Evolutionary conservation across 92 coral and sea anemone species (phyloP).

Genomic region (Ricordea florida): DNA sequence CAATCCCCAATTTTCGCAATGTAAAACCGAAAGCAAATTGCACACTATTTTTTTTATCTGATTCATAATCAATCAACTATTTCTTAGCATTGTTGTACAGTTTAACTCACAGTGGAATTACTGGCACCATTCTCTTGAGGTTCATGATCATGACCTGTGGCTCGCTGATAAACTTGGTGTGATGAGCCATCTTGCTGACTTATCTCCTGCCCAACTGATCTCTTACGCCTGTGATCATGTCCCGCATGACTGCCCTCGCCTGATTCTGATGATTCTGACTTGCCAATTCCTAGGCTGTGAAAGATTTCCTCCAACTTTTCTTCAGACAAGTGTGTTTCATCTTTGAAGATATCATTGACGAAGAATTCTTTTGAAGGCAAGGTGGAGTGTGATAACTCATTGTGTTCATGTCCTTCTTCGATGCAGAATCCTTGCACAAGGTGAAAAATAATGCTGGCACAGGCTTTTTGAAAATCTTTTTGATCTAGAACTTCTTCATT

Average conservation of each 20-base stretch:
- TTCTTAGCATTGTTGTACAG: too few species aligned
- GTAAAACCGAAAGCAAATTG: too few species aligned
- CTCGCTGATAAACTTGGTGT: slow-evolving; percentile 43
- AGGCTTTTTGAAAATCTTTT: slow-evolving; percentile 73
- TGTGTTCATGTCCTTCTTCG: slow-evolving; percentile 41
- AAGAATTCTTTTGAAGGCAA: slow-evolving; percentile 71
- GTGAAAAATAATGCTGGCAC: slow-evolving; percentile 74
- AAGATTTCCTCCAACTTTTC: slow-evolving; percentile 51
- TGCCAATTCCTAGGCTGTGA: slow-evolving; percentile 56
- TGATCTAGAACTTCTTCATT: slow-evolving; percentile 46
- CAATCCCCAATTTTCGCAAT: too few species aligned
- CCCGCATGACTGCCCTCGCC: not conserved
- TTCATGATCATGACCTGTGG: slow-evolving; percentile 23
- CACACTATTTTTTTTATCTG: not conserved
- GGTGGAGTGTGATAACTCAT: slow-evolving; percentile 7
- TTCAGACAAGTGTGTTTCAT: slow-evolving; percentile 44
- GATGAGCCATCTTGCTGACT: not conserved
- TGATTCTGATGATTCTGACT: not conserved
- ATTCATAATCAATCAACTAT: too few species aligned
- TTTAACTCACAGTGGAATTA: slow-evolving; percentile 1
- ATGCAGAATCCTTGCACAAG: slow-evolving; percentile 77
- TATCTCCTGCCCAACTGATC: slow-evolving; percentile 25
- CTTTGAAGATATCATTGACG: slow-evolving; percentile 52
- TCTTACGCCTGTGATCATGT: slow-evolving; percentile 52
- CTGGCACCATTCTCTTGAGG: not conserved